Base-by-base conservation (phyloP, 2,797 vertebrate genomes). In the Enteromius trimaculatus region DNA sequence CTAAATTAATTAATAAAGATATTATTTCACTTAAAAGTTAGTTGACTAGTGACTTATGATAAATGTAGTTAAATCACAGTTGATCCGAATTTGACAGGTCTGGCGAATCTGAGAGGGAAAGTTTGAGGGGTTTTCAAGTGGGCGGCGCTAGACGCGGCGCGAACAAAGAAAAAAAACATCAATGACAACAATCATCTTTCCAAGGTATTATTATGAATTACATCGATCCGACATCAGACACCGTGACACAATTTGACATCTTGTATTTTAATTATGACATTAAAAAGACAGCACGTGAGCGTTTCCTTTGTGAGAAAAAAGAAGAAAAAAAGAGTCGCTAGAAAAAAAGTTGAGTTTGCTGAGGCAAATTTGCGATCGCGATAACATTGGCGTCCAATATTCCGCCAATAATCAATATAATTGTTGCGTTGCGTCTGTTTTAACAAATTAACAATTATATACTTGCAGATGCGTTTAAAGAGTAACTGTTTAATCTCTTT, bases 201-300 rank as follows among this genome's bases (percentile, higher is more conserved):
- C 16, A 10, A 19, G 23, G 47, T 47, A 47, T 72, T 23, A 21
- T 62, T 11, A 39, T 39, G 21, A 66, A 26, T 26, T 37, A 47
- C 19, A 26, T 11, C 42, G 39, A 42, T 31, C 44, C 11, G 16
- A 75, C n/a, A n/a, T 53, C 19, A 75, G 7, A 34, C 69, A 10
- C 17, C 1, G 10, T 44, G 47, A 42, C 31, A 64, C 58, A 64
- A 60, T 60, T 42, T 14, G 23, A 42, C 14, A 60, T 76, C 14
- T 26, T 60, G 3, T 53, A 10, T 17, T 53, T 64, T 42, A n/a
- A 9, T 65, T 29, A 44, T 26, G 16, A 34, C 14, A 34, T 58
- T 39, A 66, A 83, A 82, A 90, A 86, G 85, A 87, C 39, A 10
- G 39, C 42, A 42, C 87, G 58, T 85, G 89, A 91, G 81, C 79